Base-by-base conservation (phyloP, 2,888 invertebrate species). In the Drosophila putrida region DNA sequence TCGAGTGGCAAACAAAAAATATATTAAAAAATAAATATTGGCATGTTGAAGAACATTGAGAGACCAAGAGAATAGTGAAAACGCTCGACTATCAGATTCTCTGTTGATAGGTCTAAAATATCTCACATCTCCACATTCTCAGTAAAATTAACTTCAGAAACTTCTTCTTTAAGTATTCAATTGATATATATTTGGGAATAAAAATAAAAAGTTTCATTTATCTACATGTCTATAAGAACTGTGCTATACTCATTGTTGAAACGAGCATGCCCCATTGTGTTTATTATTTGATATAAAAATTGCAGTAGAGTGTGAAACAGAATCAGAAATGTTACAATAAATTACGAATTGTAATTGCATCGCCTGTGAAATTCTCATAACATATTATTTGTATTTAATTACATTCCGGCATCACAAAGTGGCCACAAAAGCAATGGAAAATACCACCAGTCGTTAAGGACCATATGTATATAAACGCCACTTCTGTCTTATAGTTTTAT, bases 31-130 rank as follows among this genome's bases (percentile, higher is more conserved):
- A 75, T 75, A 28, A 28, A 28, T 28, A 6, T 31, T 31, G 73
- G 61, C 78, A 69, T 85, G 71, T 53, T 59, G 69, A 78, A 78
- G 63, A 66, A 61, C 55, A 43, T 31, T 65, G 8, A 28, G 31
- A 28, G 31, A 25, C 6, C 13, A 43, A 0, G 20, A 33, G 9
- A 6, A 55, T 11, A 4, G 4, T 0, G 9, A 15, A 9, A n/a
- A 2, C 28, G 20, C 3, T 33, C 3, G 28, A 31, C 44, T 51
- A 9, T n/a, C 6, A 61, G 20, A 44, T 53, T 25, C 51, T 27
- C 38, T 4, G 27, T 36, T 3, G 6, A 15, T 15, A n/a, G 3
- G 9, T 9, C 4, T 39, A 15, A 6, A 31, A 11, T 20, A 20
- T 41, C 6, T 44, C 10, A n/a, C n/a, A n/a, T n/a, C n/a, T n/a